Conservation (phyloP, 2,888 invertebrate species). For the Euclidia mi region DNA sequence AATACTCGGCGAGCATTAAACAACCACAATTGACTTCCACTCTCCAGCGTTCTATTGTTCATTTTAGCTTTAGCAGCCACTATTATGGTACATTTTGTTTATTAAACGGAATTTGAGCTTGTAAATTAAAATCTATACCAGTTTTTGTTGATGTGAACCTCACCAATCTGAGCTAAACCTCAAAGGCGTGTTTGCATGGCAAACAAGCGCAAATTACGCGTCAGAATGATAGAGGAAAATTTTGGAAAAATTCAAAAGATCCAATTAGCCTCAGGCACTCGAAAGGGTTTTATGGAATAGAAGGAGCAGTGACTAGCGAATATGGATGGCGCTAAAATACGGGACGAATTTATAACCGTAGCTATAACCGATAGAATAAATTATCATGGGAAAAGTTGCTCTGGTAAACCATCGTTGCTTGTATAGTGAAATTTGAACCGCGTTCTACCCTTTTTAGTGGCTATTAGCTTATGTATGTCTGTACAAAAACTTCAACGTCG, state of each 20-base stretch:
- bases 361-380: slow-evolving; percentile 71
- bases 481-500: slow-evolving; percentile 40
- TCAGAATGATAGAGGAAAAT: slow-evolving; percentile 78
- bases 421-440: slow-evolving; percentile 45
- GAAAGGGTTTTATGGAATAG: slow-evolving; percentile 75
- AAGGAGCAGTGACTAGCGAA: slow-evolving; percentile 76
- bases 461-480: slow-evolving; percentile 28
- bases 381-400: slow-evolving; percentile 55
- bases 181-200: slow-evolving; percentile 68
- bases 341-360: slow-evolving; percentile 66
- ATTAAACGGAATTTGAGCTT: slow-evolving; percentile 7
- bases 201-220: slow-evolving; percentile 66
- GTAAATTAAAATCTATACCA: slow-evolving; percentile 22
- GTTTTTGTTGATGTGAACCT: slow-evolving; percentile 25
- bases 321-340: slow-evolving; percentile 75
- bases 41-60: slow-evolving; percentile 13
- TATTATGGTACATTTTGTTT: slow-evolving; percentile 13
- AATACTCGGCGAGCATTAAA: slow-evolving; percentile 6
- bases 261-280: slow-evolving; percentile 79
- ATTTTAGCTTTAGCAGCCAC: not conserved
- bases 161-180: slow-evolving; percentile 47
- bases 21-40: slow-evolving; percentile 1
- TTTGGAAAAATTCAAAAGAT: slow-evolving; percentile 79
- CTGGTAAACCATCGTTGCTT: slow-evolving; percentile 43
- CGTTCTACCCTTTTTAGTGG: slow-evolving; percentile 37